Percentiles rank a stretch among this genome's conserved stretches.
phyloP scores from a whole-genome alignment of 2,888 invertebrate species.

The Melangyna quadrimaculata region DNA sequence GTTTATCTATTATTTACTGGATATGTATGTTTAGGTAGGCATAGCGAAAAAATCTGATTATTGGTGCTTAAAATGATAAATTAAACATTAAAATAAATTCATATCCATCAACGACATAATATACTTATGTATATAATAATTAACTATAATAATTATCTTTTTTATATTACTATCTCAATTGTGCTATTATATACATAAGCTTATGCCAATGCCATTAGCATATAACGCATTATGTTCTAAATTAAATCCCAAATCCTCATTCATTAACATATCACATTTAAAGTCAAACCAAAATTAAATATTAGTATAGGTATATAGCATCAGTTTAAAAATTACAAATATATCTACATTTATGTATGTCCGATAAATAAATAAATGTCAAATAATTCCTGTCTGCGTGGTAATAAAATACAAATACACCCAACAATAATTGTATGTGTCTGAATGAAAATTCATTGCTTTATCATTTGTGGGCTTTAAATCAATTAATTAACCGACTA shows the following conservation, averaged over 20 bases:
- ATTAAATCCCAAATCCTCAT: conserved; percentile 60
- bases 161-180: neutral
- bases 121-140: conserved; percentile 37
- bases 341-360: neutral
- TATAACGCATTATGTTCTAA: conserved; percentile 56
- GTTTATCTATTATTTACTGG: too few relatives aligned
- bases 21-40: too few relatives aligned
- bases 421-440: conserved; percentile 23
- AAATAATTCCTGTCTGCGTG: neutral
- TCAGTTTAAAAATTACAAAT: neutral
- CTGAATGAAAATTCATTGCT: conserved; percentile 60
- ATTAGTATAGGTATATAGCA: neutral
- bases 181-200: neutral
- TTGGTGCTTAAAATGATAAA: too few relatives aligned
- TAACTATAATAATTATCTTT: conserved; percentile 38
- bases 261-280: conserved; percentile 61
- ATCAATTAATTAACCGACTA: conserved; percentile 72
- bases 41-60: too few relatives aligned
- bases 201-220: conserved; percentile 51
- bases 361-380: neutral
- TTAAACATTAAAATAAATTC: too few relatives aligned
- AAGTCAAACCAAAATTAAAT: conserved; percentile 35
- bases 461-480: conserved; percentile 65
- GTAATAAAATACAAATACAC: conserved; percentile 1
- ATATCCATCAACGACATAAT: neutral